These are phyloP conservation scores for Clamator glandarius DNA, from an alignment of 2,797 vertebrate species.

Conservation along the genomic window DNA sequence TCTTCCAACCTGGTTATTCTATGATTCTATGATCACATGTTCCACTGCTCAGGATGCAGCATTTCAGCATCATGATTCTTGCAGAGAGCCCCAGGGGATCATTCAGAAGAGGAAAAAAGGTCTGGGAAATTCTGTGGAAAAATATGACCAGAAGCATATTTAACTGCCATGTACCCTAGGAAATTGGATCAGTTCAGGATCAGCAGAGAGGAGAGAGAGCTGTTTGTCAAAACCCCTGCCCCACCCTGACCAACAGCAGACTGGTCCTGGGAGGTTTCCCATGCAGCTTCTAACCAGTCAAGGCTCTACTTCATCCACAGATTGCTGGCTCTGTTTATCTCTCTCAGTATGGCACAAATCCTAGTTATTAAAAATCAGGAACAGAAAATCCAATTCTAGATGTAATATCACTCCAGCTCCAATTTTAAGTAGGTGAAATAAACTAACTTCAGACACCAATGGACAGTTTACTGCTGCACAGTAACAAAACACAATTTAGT, in stretches of 20 bases:
- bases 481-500: conserved; percentile 74
- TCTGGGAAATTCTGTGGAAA: background rate
- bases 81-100: background rate
- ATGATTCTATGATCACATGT: no score
- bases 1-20: no score
- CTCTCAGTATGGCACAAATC: conserved; percentile 29
- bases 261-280: background rate
- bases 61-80: background rate
- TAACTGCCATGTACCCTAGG: background rate
- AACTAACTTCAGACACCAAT: conserved; percentile 64
- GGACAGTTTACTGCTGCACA: conserved; percentile 69
- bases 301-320: background rate
- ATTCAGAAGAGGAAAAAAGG: background rate
- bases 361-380: conserved; percentile 65
- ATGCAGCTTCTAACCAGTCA: background rate
- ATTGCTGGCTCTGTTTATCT: conserved; percentile 26
- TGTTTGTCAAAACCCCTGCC: background rate
- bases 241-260: background rate
- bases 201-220: background rate
- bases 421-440: conserved; percentile 64
- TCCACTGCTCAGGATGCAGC: background rate
- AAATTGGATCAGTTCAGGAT: background rate
- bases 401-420: conserved; percentile 46
- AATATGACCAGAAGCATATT: background rate
- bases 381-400: conserved; percentile 70